These are phyloP conservation scores for Ciconia boyciana DNA, from an alignment of 2,113 vertebrate genomes.

Conservation along the genomic window DNA sequence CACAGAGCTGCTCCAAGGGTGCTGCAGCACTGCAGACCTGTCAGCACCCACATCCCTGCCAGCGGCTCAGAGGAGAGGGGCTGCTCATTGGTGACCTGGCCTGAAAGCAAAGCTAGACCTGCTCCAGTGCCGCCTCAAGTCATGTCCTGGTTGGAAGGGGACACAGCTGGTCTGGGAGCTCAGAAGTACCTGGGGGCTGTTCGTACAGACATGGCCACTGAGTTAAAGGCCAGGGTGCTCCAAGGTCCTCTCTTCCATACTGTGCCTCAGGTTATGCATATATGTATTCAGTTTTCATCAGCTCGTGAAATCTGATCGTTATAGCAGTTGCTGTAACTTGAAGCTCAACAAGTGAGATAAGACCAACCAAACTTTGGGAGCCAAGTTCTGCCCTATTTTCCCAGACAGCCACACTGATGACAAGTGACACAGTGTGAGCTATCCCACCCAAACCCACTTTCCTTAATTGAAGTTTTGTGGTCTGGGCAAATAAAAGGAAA, in stretches of 20 bases:
- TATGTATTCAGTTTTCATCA: not conserved
- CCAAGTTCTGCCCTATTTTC: not conserved
- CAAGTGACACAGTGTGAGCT: not conserved
- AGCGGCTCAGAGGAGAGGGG: not conserved
- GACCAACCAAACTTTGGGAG: not conserved
- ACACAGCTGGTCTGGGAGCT: not conserved
- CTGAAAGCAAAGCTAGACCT: not conserved
- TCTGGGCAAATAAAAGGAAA: not conserved
- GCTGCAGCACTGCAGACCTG: not conserved
- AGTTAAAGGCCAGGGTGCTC: not conserved
- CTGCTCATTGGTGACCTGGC: not conserved
- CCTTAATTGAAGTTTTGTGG: not conserved
- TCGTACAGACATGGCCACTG: not conserved
- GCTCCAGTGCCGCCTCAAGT: not conserved
- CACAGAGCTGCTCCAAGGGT: not conserved
- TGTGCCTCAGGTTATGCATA: fast-evolving
- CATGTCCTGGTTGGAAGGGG: not conserved
- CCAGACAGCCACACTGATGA: not conserved
- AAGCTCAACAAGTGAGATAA: not conserved
- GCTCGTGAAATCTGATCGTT: not conserved
- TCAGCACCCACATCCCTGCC: no score
- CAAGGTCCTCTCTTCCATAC: not conserved
- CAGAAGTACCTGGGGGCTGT: not conserved
- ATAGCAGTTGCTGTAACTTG: not conserved
- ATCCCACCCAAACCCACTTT: not conserved